Base-by-base conservation (phyloP, 1,140 invertebrate genomes). In the Probaryconus sp. region DNA sequence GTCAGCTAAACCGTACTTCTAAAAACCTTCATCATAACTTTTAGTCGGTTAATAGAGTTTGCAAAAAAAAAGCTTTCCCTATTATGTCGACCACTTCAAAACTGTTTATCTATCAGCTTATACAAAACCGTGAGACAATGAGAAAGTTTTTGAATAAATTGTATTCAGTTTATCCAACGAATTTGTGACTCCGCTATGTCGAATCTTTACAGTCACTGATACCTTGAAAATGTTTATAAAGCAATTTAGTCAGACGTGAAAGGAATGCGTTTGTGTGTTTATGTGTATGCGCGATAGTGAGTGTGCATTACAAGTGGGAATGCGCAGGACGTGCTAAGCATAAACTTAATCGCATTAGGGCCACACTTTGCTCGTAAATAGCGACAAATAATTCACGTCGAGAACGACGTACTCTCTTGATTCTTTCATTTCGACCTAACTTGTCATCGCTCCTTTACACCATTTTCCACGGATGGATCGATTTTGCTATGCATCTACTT, bases 271-370 rank as follows among this genome's bases (percentile, higher is more conserved):
- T 5, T 61, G 3, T 30, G 21, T 55, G 21, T 30, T 24, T 38
- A 33, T 55, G 42, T 47, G 24, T 47, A n/a, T 14, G 26, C 5
- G 2, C 9, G 43, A n/a, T n/a, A n/a, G n/a, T n/a, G n/a, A n/a
- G n/a, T n/a, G n/a, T n/a, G n/a, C n/a, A n/a, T 63, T 56, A 40
- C 48, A 56, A 61, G 50, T 56, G 42, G 58, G 1, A 63, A 56
- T 26, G 31, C 31, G 10, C 16, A 38, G 38, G 43, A 74, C 71
- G 71, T 69, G 72, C 51, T 14, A 51, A 31, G 65, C 64, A 75
- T 69, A 69, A 75, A 69, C 14, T 69, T 69, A 75, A 75, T 75
- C 72, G 64, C 64, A 69, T 69, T 75, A 69, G 60, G 47, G 13
- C 16, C 35, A 55, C 53, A 40, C 21, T 63, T 31, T 3, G 37